Evolutionary conservation across 2,888 invertebrate species (phyloP).

Genomic region (Halictus ligatus): DNA sequence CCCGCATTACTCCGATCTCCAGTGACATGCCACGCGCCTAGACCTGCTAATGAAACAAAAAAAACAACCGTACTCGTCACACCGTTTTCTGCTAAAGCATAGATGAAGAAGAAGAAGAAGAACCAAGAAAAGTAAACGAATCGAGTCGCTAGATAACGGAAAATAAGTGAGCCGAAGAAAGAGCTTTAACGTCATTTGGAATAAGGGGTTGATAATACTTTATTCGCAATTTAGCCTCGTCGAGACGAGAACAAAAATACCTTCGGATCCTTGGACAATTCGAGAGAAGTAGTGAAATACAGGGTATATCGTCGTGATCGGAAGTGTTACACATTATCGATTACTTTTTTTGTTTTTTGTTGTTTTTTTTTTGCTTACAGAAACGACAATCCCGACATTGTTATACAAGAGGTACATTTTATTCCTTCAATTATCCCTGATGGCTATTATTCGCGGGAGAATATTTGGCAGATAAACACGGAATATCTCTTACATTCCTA

Average conservation of each 20-base stretch:
- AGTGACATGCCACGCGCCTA: slow-evolving; percentile 94
- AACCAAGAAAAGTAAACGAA: not conserved
- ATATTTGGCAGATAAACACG: slow-evolving; percentile 59
- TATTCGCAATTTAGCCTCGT: slow-evolving; percentile 49
- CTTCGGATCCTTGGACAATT: slow-evolving; percentile 23
- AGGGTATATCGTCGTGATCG: slow-evolving; percentile 49
- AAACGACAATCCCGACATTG: slow-evolving; percentile 41
- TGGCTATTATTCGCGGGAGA: slow-evolving; percentile 40
- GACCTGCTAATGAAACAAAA: slow-evolving; percentile 86
- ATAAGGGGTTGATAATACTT: slow-evolving; percentile 56
- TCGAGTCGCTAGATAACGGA: not conserved
- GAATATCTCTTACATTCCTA: slow-evolving; percentile 49
- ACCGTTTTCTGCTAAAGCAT: not conserved
- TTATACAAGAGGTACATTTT: slow-evolving; percentile 34
- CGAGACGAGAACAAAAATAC: slow-evolving; percentile 45
- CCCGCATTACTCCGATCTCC: slow-evolving; percentile 89
- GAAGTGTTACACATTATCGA: slow-evolving; percentile 34
- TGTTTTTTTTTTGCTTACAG: slow-evolving; percentile 44
- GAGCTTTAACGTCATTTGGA: slow-evolving; percentile 23
- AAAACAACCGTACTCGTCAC: slow-evolving; percentile 53
- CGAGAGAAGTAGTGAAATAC: slow-evolving; percentile 62
- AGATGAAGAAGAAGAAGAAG: not conserved
- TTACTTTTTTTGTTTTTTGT: slow-evolving; percentile 1
- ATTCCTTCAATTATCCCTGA: slow-evolving; percentile 19
- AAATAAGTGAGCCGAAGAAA: not conserved